Percentiles rank a stretch among this genome's conserved stretches.
phyloP scores from a whole-genome alignment of 2,113 vertebrate genomes.

The Anguilla japonica region DNA sequence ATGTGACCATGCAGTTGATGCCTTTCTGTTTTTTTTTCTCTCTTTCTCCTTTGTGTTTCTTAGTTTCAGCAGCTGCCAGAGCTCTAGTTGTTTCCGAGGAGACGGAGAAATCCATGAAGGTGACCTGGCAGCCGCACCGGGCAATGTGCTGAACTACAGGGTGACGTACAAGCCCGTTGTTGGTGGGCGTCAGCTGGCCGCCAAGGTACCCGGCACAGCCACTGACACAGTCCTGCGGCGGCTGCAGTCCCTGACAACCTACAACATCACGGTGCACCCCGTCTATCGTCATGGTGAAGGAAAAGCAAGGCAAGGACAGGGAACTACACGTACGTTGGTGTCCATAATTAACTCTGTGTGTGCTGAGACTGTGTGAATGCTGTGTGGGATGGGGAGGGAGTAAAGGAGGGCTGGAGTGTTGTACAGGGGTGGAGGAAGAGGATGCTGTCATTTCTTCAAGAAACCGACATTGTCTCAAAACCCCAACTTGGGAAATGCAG shows the following conservation, averaged over 20 bases:
- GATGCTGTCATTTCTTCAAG: too few species aligned
- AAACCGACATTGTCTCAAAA: too few species aligned
- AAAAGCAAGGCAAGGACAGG: slow-evolving; percentile 85
- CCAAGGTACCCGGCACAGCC: slow-evolving; percentile 78
- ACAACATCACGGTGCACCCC: slow-evolving; percentile 86
- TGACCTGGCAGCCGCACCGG: slow-evolving; percentile 88
- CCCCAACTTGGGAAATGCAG: too few species aligned
- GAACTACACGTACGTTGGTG: slow-evolving; percentile 85
- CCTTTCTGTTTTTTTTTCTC: slow-evolving; percentile 54
- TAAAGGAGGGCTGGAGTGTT: too few species aligned
- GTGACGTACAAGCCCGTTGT: slow-evolving; percentile 81
- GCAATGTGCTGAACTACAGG: slow-evolving; percentile 87
- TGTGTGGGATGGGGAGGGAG: neutral
- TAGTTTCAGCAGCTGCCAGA: slow-evolving; percentile 82
- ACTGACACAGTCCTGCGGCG: slow-evolving; percentile 79
- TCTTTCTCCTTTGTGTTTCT: neutral
- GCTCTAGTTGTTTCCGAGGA: slow-evolving; percentile 83
- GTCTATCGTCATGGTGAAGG: slow-evolving; percentile 87
- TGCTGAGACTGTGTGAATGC: neutral
- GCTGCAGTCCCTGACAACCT: slow-evolving; percentile 84
- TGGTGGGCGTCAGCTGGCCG: slow-evolving; percentile 81
- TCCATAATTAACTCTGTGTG: slow-evolving; percentile 17
- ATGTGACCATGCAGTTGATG: neutral
- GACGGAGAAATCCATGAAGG: slow-evolving; percentile 87
- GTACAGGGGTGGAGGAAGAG: too few species aligned